Base-by-base conservation (phyloP, 1,140 invertebrate genomes). In the Neodiprion lecontei region DNA sequence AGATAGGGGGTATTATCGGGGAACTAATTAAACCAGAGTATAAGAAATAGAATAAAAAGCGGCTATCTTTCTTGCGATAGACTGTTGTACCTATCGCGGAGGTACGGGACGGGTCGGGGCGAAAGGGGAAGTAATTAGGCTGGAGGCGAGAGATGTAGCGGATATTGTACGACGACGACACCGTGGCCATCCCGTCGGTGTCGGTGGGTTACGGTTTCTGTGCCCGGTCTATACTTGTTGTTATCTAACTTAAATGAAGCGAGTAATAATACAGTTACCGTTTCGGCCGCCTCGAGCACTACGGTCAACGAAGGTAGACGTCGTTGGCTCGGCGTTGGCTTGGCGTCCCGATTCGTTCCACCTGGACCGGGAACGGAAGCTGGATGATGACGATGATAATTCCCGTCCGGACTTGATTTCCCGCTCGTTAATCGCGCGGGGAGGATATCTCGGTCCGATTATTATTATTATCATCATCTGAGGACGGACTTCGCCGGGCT, bases 191-290 rank as follows among this genome's bases (percentile, higher is more conserved):
- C 73, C 76, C 48, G 48, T 68, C 70, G 67, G 75, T 75, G 14
- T 11, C 48, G 74, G 78, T 69, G 11, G 21, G 79, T 78, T 79
- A 61, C n/a, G 53, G 53, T 12, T 40, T 61, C 5, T 61, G 53
- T 61, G 53, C n/a, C 53, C 28, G 28, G 1, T 61, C 53, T 74
- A 70, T 69, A 75, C 65, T 75, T 79, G 75, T 76, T 86, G 85
- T 87, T 87, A 85, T 87, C 85, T 87, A 87, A 87, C 86, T 87
- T 87, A 87, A 87, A 87, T 86, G 84, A 87, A 86, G 83, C 86
- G 82, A 80, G 82, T 83, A 85, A 85, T 86, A 85, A 86, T 86
- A 86, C 85, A 81, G 82, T 87, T 86, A 83, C 79, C 77, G 80
- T 84, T 87, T 85, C 81, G 79, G 77, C 74, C 75, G 73, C 74